Evolutionary conservation across 2,113 vertebrate genomes (phyloP), one percentile per base, ranked within the genome.

Genomic region (Rhinichthys klamathensis): DNA sequence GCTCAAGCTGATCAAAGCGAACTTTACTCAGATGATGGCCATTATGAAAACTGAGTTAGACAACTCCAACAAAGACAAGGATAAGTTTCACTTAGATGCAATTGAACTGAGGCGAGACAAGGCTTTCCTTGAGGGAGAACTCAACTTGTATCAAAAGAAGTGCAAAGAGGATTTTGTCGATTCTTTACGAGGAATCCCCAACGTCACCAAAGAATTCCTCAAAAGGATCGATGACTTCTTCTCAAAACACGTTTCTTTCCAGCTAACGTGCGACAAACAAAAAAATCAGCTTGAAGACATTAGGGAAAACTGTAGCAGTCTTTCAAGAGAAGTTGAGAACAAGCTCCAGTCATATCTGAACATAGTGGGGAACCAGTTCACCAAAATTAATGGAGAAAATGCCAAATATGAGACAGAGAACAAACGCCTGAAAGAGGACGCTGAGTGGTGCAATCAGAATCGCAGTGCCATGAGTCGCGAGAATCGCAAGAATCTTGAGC

Each of bases 181-280:
- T 0, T 92, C 91, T 21, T 70, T 95, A 87, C 85, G 78, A 6
- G 91, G 92, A 6, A 91, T 96, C 83, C 87, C 90, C 25, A 87
- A 92, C 0, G 92, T 96, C 73, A 91, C 94, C 69, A 90, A 56
- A 35, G 89, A 92, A 49, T 94, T 96, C 83, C 87, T 93, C 0
- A 16, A n/a, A 25, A 95, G 93, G 87, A 92, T 96, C 2, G 86
- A 93, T 0, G 89, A 90, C 27, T 86, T 95, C 51, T 93, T 95
- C 79, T 90, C 89, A 0, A 3, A 70, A 4, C 83, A 93, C 89
- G 63, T 89, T 6, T 60, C 90, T 72, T 95, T 96, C 90, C 93
- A 94, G 83, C 80, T 95, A 21, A 93, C 90, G 69, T 95, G 94
- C 30, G 1, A 63, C 0, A 95, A 93, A 21, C 95, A 95, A 89